These are phyloP conservation scores for Berghia stephanieae DNA, from an alignment of 1,140 invertebrate genomes.

Conservation along the genomic window DNA sequence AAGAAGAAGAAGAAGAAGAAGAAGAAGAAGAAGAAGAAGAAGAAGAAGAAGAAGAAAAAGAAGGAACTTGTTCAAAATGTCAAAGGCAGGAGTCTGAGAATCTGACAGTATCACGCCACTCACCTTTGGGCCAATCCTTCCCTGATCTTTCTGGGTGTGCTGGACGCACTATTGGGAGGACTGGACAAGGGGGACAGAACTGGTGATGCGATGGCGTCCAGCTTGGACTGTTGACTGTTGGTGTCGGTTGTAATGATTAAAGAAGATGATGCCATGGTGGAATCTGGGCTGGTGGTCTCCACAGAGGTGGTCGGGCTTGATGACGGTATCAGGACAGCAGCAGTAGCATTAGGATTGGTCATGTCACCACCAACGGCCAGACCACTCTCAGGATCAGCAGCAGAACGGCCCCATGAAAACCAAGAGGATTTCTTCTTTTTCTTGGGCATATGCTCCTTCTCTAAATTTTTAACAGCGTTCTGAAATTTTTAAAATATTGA, in stretches of 20 bases:
- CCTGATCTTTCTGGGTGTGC: constrained; percentile 44
- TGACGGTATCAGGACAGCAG: neutral
- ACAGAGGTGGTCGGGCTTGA: neutral
- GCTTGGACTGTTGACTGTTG: too few relatives aligned
- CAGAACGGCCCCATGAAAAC: constrained; percentile 77
- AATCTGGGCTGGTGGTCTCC: neutral
- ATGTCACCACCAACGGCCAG: neutral
- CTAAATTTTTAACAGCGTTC: constrained; percentile 42
- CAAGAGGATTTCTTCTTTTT: constrained; percentile 71
- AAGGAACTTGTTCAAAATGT: neutral
- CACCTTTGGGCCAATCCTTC: neutral
- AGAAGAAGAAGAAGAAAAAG: neutral
- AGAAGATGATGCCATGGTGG: neutral
- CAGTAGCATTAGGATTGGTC: neutral
- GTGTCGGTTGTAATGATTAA: constrained; percentile 9
- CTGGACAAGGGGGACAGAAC: constrained; percentile 36
- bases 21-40: neutral
- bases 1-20: neutral
- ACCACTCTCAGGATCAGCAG: constrained; percentile 12
- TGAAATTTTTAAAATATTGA: constrained; percentile 17
- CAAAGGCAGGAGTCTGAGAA: neutral
- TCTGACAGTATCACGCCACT: too few relatives aligned
- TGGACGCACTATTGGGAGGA: constrained; percentile 41
- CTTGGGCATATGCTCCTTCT: constrained; percentile 69
- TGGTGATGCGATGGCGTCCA: too few relatives aligned